Evolutionary conservation across 2,888 invertebrate species (phyloP), one percentile per base, ranked within the genome.

Genomic region (Seira musarum): DNA sequence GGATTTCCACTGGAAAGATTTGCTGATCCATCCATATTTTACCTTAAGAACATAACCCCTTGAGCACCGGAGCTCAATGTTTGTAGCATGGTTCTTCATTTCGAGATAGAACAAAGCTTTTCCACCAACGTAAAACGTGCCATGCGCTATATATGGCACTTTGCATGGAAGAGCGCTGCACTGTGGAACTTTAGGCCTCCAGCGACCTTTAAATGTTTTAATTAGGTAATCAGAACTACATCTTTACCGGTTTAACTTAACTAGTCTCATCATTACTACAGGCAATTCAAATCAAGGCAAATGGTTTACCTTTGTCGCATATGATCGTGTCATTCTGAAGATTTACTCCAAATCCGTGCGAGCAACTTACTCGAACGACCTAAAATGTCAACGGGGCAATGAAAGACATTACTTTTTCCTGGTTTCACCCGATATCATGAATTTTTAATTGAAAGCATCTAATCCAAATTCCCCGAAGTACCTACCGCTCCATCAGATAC

Each of bases 171-270:
- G 57, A 15, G 57, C 10, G 17, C 10, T 13, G 88, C 96, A 97
- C 86, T 92, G 91, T 0, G 96, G 96, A 86, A 93, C 93, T 82
- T 92, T 92, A 0, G 95, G 95, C 87, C 93, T 94, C 96, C 96
- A 96, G 84, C 93, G 91, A 57, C 57, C 57, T 57, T 13, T n/a
- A 10, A n/a, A 40, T 40, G 6, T 40, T 13, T 6, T 40, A 40
- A 40, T 40, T 40, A 8, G 40, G 13, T 40, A 40, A 40, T n/a
- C n/a, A n/a, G n/a, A n/a, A n/a, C n/a, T n/a, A n/a, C n/a, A n/a
- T n/a, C n/a, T n/a, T n/a, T n/a, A n/a, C n/a, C n/a, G n/a, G n/a
- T n/a, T n/a, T n/a, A n/a, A n/a, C n/a, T n/a, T n/a, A n/a, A n/a
- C n/a, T n/a, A n/a, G n/a, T n/a, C n/a, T n/a, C n/a, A n/a, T n/a